Conservation (phyloP, 1,140 invertebrate genomes). For the Leptinotarsa texana region DNA sequence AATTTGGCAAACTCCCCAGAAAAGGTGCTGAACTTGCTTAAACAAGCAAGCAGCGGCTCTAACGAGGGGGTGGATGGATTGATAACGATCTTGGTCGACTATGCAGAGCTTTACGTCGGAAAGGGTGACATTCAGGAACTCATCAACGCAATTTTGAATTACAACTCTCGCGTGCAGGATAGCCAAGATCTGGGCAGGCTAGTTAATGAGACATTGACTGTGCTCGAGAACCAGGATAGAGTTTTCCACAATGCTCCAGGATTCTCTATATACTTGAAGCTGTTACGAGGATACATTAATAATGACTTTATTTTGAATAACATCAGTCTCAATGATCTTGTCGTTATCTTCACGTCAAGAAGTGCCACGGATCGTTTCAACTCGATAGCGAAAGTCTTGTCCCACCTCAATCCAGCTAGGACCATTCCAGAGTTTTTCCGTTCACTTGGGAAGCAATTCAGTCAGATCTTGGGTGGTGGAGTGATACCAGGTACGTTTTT, state of each 20-base stretch:
- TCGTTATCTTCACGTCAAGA: slow-evolving; percentile 1
- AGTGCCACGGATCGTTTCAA: slow-evolving; percentile 7
- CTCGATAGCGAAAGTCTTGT: background rate
- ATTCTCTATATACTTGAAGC: background rate
- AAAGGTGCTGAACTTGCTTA: background rate
- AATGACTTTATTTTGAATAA: slow-evolving; percentile 9
- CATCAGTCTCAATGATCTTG: slow-evolving; percentile 8
- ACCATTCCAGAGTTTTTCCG: background rate
- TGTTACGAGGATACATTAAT: slow-evolving; percentile 1
- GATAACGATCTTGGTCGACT: background rate
- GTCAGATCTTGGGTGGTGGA: no score
- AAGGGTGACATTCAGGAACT: background rate
- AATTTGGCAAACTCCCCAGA: background rate
- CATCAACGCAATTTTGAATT: background rate
- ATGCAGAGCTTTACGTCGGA: background rate
- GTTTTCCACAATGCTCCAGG: background rate
- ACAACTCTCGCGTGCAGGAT: background rate
- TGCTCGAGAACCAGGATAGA: background rate
- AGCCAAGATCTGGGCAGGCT: background rate
- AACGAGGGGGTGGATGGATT: slow-evolving; percentile 15
- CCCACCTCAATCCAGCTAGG: background rate
- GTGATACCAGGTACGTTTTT: no score
- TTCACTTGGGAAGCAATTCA: no score
- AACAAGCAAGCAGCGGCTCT: slow-evolving; percentile 15
- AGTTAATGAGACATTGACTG: background rate